phyloP scores from a whole-genome alignment of 2,113 vertebrate genomes.

The Sebastes schlegelii region DNA sequence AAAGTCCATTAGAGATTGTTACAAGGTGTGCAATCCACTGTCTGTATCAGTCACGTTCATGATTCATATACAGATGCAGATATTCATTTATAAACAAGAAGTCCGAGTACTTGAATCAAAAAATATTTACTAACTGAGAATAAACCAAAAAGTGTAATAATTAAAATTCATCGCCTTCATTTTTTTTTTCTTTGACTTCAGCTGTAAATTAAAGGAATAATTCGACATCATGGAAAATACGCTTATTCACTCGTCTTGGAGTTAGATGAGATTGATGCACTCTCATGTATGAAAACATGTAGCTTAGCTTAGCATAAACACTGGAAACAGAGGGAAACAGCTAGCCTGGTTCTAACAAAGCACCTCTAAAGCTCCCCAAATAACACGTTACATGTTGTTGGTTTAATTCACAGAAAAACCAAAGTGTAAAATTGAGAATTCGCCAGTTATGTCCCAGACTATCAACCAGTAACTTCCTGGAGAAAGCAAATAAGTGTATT shows the following conservation, averaged over 20 bases:
- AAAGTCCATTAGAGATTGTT: background rate
- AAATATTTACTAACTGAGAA: slow-evolving; percentile 17
- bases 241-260: background rate
- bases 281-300: background rate
- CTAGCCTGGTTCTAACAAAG: too few species aligned
- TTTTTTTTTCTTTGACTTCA: background rate
- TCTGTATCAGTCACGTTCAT: slow-evolving; percentile 5
- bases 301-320: background rate
- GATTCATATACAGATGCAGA: slow-evolving; percentile 25
- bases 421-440: background rate
- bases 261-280: background rate
- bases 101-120: slow-evolving; percentile 7
- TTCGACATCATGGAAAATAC: slow-evolving; percentile 9
- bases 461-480: too few species aligned
- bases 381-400: too few species aligned
- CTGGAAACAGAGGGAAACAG: too few species aligned
- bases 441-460: background rate
- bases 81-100: slow-evolving; percentile 9
- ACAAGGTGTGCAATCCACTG: background rate
- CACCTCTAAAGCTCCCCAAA: too few species aligned
- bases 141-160: background rate
- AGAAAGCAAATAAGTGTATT: background rate
- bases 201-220: background rate
- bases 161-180: background rate
- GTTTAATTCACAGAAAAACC: background rate